phyloP scores from a whole-genome alignment of 2,888 invertebrate species.

The Agapostemon virescens region DNA sequence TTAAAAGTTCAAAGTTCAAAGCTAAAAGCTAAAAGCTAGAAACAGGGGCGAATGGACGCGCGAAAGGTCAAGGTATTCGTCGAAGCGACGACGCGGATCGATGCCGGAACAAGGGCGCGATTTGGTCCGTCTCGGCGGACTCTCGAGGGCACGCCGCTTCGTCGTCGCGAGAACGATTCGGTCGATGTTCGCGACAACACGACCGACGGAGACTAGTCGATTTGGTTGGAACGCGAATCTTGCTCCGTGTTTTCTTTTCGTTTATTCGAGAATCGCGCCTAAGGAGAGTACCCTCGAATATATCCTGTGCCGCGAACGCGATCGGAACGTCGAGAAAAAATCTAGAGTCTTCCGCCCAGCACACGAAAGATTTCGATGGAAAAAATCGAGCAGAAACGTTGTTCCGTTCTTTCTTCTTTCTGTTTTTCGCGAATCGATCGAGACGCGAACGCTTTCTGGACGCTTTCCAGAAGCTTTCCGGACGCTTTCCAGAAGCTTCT shows the following conservation, averaged over 20 bases:
- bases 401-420: no score
- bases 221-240: no score
- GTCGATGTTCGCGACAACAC: constrained; percentile 33
- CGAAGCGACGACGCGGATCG: background rate
- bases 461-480: no score
- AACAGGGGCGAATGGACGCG: constrained; percentile 25
- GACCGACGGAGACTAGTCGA: no score
- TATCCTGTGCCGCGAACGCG: background rate
- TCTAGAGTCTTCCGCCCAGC: background rate
- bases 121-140: background rate
- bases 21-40: constrained; percentile 34
- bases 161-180: background rate
- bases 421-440: no score
- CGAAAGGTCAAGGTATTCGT: constrained; percentile 21
- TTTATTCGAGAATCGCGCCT: constrained; percentile 3
- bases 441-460: no score
- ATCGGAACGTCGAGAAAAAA: background rate
- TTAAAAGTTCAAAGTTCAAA: constrained; percentile 40
- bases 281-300: no score
- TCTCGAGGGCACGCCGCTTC: background rate
- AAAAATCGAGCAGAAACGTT: background rate
- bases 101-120: background rate
- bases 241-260: constrained; percentile 24
- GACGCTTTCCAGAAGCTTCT: background rate
- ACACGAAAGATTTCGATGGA: no score